Percentiles rank a stretch among this genome's conserved stretches.
phyloP scores from a whole-genome alignment of 2,888 invertebrate species.

The Anthophora plumipes region DNA sequence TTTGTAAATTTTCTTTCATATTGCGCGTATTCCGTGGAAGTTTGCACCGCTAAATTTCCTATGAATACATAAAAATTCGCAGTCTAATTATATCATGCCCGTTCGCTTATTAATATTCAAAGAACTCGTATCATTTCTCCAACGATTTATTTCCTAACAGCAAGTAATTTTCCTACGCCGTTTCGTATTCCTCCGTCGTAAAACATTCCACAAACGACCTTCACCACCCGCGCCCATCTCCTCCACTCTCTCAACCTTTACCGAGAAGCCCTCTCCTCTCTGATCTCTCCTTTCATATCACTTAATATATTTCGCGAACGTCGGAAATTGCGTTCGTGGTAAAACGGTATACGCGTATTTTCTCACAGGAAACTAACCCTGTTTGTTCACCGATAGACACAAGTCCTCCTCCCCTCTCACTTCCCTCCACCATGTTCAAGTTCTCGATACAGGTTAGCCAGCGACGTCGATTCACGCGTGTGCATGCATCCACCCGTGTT shows the following conservation, averaged over 20 bases:
- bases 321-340: slow-evolving; percentile 35
- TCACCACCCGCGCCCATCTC: not conserved
- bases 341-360: slow-evolving; percentile 12
- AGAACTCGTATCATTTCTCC: too few relatives aligned
- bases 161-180: not conserved
- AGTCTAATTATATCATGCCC: not conserved
- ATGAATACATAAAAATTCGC: too few relatives aligned
- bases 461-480: not conserved
- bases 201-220: slow-evolving; percentile 12
- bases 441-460: not conserved
- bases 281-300: slow-evolving; percentile 18
- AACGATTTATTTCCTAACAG: not conserved
- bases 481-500: not conserved
- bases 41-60: too few relatives aligned
- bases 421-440: too few relatives aligned
- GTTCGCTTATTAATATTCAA: not conserved
- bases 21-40: too few relatives aligned
- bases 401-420: not conserved
- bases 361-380: not conserved
- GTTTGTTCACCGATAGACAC: not conserved
- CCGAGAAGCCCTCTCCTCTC: slow-evolving; percentile 9
- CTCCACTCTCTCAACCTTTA: not conserved
- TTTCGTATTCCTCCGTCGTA: not conserved
- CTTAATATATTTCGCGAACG: slow-evolving; percentile 27
- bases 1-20: too few relatives aligned